A percentile compares a stretch with the other conserved stretches of the same genome.
Conservation (phyloP, 2,888 invertebrate species). For the Deilephila porcellus region DNA sequence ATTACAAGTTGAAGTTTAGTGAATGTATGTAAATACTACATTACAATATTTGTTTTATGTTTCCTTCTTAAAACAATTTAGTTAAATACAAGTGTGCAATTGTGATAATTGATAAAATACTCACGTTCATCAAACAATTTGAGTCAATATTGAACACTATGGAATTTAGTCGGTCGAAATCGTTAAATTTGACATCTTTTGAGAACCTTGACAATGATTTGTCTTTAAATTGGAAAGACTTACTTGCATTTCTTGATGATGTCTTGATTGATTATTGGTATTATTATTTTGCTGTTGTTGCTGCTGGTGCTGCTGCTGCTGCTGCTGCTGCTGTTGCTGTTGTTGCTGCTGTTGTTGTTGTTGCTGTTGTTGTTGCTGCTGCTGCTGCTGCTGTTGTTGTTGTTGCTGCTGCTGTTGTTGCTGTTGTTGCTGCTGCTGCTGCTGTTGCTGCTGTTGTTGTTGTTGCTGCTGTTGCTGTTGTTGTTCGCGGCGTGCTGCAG, state of each 20-base stretch:
- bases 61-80: too few relatives aligned
- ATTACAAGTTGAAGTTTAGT: too few relatives aligned
- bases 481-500: constrained; percentile 79
- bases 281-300: constrained; percentile 63
- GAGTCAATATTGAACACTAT: too few relatives aligned
- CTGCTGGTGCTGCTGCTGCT: constrained; percentile 65
- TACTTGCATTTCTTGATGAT: constrained; percentile 85
- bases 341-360: constrained; percentile 76
- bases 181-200: too few relatives aligned
- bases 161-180: too few relatives aligned
- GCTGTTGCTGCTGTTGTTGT: constrained; percentile 60
- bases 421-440: constrained; percentile 52
- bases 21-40: too few relatives aligned
- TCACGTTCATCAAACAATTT: too few relatives aligned
- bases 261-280: constrained; percentile 68
- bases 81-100: too few relatives aligned
- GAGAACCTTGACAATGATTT: background rate
- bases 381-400: constrained; percentile 56
- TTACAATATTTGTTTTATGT: too few relatives aligned
- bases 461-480: constrained; percentile 76
- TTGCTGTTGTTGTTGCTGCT: constrained; percentile 70
- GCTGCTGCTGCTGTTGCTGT: constrained; percentile 68
- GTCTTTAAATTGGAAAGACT: constrained; percentile 41
- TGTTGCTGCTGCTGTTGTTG: constrained; percentile 50
- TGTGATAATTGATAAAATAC: too few relatives aligned